Conservation (phyloP, 92 coral and sea anemone species). For the Umimayanthus chanpuru region DNA sequence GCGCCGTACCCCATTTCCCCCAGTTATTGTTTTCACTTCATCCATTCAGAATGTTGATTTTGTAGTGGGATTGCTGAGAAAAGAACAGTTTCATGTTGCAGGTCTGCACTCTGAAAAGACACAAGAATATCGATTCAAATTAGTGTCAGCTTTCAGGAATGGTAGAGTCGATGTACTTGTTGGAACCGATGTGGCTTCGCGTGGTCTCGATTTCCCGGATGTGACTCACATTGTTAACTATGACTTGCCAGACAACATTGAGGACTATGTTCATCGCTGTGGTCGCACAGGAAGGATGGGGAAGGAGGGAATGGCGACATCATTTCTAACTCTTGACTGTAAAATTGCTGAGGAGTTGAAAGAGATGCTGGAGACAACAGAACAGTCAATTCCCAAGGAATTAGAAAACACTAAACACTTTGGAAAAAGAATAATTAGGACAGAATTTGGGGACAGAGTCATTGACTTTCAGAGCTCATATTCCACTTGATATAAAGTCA, state of each 20-base stretch:
- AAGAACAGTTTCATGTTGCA: slow-evolving; percentile 95
- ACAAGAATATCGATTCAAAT: slow-evolving; percentile 88
- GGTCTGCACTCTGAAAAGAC: slow-evolving; percentile 94
- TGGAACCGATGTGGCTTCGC: slow-evolving; percentile 91
- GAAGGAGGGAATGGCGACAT: slow-evolving; percentile 85
- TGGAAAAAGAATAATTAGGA: slow-evolving; percentile 87
- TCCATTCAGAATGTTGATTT: slow-evolving; percentile 95
- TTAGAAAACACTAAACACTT: slow-evolving; percentile 87
- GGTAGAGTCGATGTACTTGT: slow-evolving; percentile 92
- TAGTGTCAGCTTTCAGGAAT: slow-evolving; percentile 81
- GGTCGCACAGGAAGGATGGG: slow-evolving; percentile 98
- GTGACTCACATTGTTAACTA: slow-evolving; percentile 92
- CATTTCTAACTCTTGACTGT: slow-evolving; percentile 93
- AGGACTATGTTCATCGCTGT: slow-evolving; percentile 94
- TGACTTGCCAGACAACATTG: slow-evolving; percentile 90
- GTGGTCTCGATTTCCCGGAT: slow-evolving; percentile 98
- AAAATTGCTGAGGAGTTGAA: slow-evolving; percentile 90
- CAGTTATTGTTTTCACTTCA: slow-evolving; percentile 94
- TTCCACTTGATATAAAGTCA: neutral
- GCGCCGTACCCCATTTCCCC: slow-evolving; percentile 87
- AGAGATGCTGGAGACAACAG: slow-evolving; percentile 87
- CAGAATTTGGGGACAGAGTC: slow-evolving; percentile 95
- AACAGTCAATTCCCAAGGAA: slow-evolving; percentile 87
- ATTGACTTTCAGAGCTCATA: slow-evolving; percentile 44
- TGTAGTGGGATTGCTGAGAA: slow-evolving; percentile 81